phyloP scores from a whole-genome alignment of 2,113 vertebrate species.

The Nanorana parkeri region DNA sequence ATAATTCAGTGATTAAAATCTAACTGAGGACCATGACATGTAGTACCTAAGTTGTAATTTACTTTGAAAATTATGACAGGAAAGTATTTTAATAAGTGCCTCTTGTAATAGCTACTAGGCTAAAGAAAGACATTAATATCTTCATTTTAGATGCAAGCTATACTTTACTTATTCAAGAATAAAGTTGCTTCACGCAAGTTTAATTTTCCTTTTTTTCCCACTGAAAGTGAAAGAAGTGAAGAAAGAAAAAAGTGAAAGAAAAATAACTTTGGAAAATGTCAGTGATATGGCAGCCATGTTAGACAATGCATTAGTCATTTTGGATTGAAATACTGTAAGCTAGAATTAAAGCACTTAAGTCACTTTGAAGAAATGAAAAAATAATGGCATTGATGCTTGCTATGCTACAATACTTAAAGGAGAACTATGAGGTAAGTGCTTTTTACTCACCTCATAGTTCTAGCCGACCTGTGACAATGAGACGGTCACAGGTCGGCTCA shows the following conservation, averaged over 20 bases:
- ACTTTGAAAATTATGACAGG: constrained; percentile 44
- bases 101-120: constrained; percentile 21
- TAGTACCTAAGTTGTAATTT: constrained; percentile 52
- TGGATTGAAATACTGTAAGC: too few species aligned
- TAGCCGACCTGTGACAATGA: too few species aligned
- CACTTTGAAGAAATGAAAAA: too few species aligned
- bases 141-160: constrained; percentile 24
- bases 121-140: constrained; percentile 36
- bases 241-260: too few species aligned
- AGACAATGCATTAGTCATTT: too few species aligned
- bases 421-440: too few species aligned
- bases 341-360: too few species aligned
- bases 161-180: constrained; percentile 36
- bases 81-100: constrained; percentile 51
- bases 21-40: constrained; percentile 33
- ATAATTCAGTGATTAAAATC: constrained; percentile 42
- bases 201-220: neutral
- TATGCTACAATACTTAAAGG: too few species aligned
- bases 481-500: too few species aligned
- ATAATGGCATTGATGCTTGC: too few species aligned
- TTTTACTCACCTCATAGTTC: too few species aligned
- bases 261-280: neutral
- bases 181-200: constrained; percentile 25
- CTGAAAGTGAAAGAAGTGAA: too few species aligned
- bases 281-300: neutral